Percentiles rank a stretch among this genome's conserved stretches.
These are phyloP conservation scores for Scomberomorus guttatus DNA, from an alignment of 2,797 vertebrate species.

Conservation along the genomic window DNA sequence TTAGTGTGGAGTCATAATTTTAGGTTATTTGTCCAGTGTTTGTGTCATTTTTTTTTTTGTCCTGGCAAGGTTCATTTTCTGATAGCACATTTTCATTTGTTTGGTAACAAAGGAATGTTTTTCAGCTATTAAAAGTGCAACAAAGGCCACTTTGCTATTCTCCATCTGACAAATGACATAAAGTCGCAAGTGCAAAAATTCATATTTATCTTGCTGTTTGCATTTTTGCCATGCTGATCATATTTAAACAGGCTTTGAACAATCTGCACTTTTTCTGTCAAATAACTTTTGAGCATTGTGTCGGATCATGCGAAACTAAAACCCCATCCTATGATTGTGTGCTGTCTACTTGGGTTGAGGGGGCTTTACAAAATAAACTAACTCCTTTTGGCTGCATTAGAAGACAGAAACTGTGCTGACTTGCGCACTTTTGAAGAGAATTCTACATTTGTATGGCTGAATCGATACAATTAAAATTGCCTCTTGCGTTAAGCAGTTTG, in stretches of 20 bases:
- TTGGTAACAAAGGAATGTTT: constrained; percentile 56
- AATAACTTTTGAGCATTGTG: constrained; percentile 86
- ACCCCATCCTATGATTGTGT: constrained; percentile 80
- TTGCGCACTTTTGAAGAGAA: constrained; percentile 83
- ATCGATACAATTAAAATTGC: constrained; percentile 91
- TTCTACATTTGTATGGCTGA: constrained; percentile 88
- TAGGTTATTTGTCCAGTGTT: constrained; percentile 61
- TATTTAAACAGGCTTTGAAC: constrained; percentile 84
- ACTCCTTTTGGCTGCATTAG: constrained; percentile 81
- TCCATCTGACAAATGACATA: constrained; percentile 73
- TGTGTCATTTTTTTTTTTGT: constrained; percentile 46
- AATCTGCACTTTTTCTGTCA: constrained; percentile 80
- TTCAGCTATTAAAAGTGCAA: constrained; percentile 68
- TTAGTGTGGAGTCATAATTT: constrained; percentile 56
- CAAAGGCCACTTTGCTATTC: constrained; percentile 66
- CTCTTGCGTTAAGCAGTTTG: constrained; percentile 83
- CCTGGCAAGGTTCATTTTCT: constrained; percentile 51
- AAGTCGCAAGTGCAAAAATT: constrained; percentile 72
- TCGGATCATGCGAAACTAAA: constrained; percentile 84
- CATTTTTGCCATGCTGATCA: constrained; percentile 85
- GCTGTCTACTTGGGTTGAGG: constrained; percentile 77
- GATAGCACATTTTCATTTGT: constrained; percentile 59
- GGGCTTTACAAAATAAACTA: constrained; percentile 84
- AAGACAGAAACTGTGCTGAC: constrained; percentile 89
- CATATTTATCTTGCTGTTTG: constrained; percentile 76